Conservation (phyloP, 2,797 vertebrate genomes). For the Loris lydekkerianus region DNA sequence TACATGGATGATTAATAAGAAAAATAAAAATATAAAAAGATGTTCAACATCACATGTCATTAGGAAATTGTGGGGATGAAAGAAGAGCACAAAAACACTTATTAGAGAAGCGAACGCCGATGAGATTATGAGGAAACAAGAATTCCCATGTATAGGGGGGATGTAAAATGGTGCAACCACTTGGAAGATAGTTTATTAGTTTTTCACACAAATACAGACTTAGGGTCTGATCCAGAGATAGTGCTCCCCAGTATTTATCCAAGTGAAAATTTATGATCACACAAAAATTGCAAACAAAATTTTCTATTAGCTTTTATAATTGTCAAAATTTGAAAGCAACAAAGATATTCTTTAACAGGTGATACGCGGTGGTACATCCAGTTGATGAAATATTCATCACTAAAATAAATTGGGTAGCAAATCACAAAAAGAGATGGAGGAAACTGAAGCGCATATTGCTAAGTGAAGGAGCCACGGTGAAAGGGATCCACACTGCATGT, state of each 20-base stretch:
- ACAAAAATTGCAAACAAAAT: background rate
- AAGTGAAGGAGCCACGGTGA: background rate
- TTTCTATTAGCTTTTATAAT: conserved; percentile 12
- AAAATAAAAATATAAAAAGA: conserved; percentile 29
- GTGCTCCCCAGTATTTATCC: background rate
- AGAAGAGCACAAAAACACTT: background rate
- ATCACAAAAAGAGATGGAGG: background rate
- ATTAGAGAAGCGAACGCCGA: background rate
- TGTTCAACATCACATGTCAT: background rate
- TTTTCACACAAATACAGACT: background rate
- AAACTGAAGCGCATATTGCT: background rate
- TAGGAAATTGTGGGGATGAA: background rate
- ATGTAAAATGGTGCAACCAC: background rate
- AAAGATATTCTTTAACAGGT: background rate
- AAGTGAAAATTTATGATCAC: conserved; percentile 17
- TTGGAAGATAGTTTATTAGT: background rate
- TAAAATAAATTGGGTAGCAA: conserved; percentile 7
- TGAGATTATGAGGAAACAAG: background rate
- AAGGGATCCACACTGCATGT: background rate
- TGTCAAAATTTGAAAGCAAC: background rate
- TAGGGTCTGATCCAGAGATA: background rate
- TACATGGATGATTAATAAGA: background rate
- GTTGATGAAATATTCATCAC: background rate
- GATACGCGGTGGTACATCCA: background rate
- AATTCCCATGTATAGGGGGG: background rate